Evolutionary conservation across 1,140 invertebrate species (phyloP), one percentile per base, ranked within the genome.

Genomic region (Dreissena rostriformis): DNA sequence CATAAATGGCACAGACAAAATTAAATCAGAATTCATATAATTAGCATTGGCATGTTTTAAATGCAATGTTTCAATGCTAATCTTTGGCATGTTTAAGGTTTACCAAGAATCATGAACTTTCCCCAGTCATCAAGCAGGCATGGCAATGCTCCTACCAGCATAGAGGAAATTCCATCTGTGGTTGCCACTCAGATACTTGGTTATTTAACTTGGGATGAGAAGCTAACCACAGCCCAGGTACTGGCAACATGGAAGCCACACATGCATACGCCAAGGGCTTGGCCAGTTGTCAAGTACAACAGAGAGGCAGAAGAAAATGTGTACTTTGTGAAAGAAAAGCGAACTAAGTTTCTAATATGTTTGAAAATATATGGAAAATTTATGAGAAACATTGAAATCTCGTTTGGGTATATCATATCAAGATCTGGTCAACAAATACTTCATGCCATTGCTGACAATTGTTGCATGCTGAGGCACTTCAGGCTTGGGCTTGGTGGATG

Each of bases 171-270:
- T 15, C 88, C 88, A 29, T 84, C 80, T 26, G 76, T 89, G 24
- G 86, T 84, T 61, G 86, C 74, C 17, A 81, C 78, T 26, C 53
- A 88, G 24, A 84, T 89, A 29, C 72, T 89, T 12, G 82, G 81
- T 57, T 88, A 71, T 71, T 26, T 89, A 15, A 24, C 78, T n/a
- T 89, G 88, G 88, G 83, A 84, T 68, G 88, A 89, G 39, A 89
- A 89, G 71, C 28, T 86, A 15, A 81, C 39, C 63, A 74, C 67
- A n/a, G 73, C 66, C 12, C 70, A 52, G n/a, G 85, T 82, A 39
- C 67, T 89, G 15, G 57, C 80, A 29, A 15, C 39, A 10, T 89
- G 86, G 88, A 79, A 77, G 26, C 29, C 49, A 10, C 70, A 78
- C n/a, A 73, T 89, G 2, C 51, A 67, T 22, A 73, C 86, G 24